phyloP scores from a whole-genome alignment of 1,140 invertebrate species.

The Mactra quadrangularis region DNA sequence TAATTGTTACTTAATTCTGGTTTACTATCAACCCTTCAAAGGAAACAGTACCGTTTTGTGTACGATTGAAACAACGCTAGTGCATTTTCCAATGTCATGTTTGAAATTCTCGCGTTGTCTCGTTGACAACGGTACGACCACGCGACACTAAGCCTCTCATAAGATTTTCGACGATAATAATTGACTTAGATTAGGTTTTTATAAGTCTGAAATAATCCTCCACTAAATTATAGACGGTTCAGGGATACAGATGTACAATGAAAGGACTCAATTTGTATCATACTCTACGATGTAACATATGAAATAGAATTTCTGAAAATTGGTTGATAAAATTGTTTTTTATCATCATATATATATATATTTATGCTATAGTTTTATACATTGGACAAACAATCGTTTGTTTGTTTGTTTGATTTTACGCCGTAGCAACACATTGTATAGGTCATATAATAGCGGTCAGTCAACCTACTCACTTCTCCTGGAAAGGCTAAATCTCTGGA shows the following conservation, averaged over 20 bases:
- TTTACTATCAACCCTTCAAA: slow-evolving; percentile 40
- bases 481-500: too few relatives aligned
- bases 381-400: too few relatives aligned
- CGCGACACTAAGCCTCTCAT: slow-evolving; percentile 47
- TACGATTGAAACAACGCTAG: slow-evolving; percentile 19
- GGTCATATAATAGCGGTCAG: too few relatives aligned
- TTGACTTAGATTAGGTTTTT: slow-evolving; percentile 50
- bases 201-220: slow-evolving; percentile 45
- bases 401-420: too few relatives aligned
- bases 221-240: background rate
- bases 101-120: slow-evolving; percentile 33
- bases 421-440: too few relatives aligned
- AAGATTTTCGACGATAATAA: slow-evolving; percentile 47
- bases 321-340: too few relatives aligned
- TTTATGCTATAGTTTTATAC: too few relatives aligned
- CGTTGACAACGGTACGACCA: background rate
- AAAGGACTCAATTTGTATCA: too few relatives aligned
- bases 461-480: too few relatives aligned
- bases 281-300: too few relatives aligned
- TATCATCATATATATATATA: too few relatives aligned
- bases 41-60: slow-evolving; percentile 24
- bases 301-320: too few relatives aligned
- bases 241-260: background rate
- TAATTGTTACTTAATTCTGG: slow-evolving; percentile 48
- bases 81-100: slow-evolving; percentile 36